phyloP scores from a whole-genome alignment of 1,140 invertebrate genomes.

The Ceratoteleas bidentatus region DNA sequence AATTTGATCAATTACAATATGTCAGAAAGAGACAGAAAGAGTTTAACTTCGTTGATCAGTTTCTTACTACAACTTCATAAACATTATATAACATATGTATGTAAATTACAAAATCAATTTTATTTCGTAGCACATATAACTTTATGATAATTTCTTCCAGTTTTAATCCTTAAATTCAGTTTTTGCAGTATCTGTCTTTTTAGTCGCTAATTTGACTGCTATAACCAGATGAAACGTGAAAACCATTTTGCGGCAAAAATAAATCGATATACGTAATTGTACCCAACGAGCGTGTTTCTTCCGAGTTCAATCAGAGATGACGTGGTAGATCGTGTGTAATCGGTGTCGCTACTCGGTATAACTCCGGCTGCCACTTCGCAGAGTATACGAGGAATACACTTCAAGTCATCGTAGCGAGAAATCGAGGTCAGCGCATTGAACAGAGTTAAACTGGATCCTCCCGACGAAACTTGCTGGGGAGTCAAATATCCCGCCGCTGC shows the following conservation, averaged over 20 bases:
- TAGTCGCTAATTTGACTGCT: too few relatives aligned
- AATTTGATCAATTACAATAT: too few relatives aligned
- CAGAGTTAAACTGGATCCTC: constrained; percentile 71
- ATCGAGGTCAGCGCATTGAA: constrained; percentile 86
- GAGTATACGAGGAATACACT: constrained; percentile 88
- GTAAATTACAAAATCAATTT: constrained; percentile 1
- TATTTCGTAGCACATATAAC: too few relatives aligned
- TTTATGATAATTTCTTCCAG: too few relatives aligned
- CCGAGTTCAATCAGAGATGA: constrained; percentile 72
- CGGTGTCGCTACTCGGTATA: constrained; percentile 77
- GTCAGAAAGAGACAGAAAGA: too few relatives aligned
- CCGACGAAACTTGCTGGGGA: constrained; percentile 48
- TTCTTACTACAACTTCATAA: too few relatives aligned
- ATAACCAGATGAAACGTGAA: not conserved
- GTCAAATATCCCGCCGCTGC: constrained; percentile 59
- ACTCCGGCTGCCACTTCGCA: constrained; percentile 88
- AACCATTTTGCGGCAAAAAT: not conserved
- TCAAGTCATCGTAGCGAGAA: constrained; percentile 87
- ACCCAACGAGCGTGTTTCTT: constrained; percentile 86
- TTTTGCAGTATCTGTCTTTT: too few relatives aligned
- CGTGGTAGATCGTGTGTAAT: constrained; percentile 55
- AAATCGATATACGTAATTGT: constrained; percentile 47
- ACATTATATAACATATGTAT: too few relatives aligned
- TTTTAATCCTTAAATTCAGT: not conserved
- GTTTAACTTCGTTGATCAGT: too few relatives aligned